phyloP scores from a whole-genome alignment of 2,888 invertebrate genomes.

The Noctua fimbriata region DNA sequence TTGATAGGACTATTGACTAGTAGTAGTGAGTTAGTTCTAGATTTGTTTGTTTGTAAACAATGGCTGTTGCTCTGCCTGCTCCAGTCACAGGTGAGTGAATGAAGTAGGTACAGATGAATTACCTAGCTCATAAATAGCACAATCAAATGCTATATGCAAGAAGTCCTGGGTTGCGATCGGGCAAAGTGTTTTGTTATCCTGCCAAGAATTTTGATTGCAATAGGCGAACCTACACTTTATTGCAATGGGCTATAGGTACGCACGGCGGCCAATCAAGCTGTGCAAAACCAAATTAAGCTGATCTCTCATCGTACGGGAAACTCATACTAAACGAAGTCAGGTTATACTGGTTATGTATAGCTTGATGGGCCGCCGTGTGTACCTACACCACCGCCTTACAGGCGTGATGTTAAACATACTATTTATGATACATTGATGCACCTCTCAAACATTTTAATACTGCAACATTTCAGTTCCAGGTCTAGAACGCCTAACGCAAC shows the following conservation, averaged over 20 bases:
- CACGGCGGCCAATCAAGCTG: no score
- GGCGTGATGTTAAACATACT: neutral
- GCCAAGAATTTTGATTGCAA: neutral
- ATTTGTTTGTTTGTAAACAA: slow-evolving; percentile 21
- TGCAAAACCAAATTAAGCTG: no score
- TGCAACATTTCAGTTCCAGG: slow-evolving; percentile 13
- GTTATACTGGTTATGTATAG: no score
- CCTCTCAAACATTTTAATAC: neutral
- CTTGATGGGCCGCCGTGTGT: neutral
- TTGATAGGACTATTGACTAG: no score
- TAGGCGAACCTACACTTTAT: no score
- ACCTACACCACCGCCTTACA: neutral
- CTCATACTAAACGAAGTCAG: no score
- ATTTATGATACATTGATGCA: neutral
- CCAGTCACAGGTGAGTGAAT: neutral
- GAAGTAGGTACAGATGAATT: neutral
- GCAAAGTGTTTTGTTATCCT: neutral
- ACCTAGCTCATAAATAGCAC: neutral
- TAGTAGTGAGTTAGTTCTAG: neutral
- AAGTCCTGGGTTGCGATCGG: neutral
- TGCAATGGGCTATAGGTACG: no score
- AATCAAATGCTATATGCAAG: neutral
- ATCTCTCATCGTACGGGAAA: no score
- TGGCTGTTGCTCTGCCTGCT: slow-evolving; percentile 12
- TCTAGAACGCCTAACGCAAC: slow-evolving; percentile 17